These are phyloP conservation scores for Tetanocera ferruginea DNA, from an alignment of 2,888 invertebrate species.

Conservation along the genomic window DNA sequence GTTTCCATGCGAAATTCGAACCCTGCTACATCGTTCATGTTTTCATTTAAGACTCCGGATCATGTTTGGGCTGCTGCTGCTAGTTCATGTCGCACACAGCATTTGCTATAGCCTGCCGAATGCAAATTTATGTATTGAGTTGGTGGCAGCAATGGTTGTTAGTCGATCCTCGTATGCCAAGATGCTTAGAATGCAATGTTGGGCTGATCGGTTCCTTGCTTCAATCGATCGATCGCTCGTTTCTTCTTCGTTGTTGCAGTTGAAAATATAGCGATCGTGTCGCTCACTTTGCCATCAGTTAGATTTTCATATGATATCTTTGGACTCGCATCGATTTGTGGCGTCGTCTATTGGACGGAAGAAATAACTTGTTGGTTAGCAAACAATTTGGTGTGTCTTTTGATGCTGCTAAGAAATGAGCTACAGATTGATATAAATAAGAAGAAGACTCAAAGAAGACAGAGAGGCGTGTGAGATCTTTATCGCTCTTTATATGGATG, in stretches of 20 bases:
- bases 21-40: conserved; percentile 7
- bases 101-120: conserved; percentile 15
- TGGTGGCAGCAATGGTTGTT: background rate
- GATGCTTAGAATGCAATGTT: background rate
- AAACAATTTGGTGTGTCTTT: conserved; percentile 11
- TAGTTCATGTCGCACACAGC: background rate
- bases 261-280: background rate
- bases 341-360: conserved; percentile 12
- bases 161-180: conserved; percentile 1
- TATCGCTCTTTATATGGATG: background rate
- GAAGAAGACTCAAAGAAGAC: conserved; percentile 4
- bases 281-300: conserved; percentile 17
- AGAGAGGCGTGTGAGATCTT: conserved; percentile 35
- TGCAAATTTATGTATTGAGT: conserved; percentile 31
- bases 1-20: conserved; percentile 24
- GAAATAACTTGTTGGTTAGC: background rate
- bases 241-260: background rate
- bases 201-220: background rate
- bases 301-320: conserved; percentile 8
- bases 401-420: background rate
- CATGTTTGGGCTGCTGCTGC: background rate
- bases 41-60: background rate
- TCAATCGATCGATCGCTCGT: too few species aligned
- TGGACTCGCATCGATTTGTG: conserved; percentile 20
- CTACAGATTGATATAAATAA: conserved; percentile 9